Conservation (phyloP, 2,888 invertebrate genomes). For the Cotesia congregata region DNA sequence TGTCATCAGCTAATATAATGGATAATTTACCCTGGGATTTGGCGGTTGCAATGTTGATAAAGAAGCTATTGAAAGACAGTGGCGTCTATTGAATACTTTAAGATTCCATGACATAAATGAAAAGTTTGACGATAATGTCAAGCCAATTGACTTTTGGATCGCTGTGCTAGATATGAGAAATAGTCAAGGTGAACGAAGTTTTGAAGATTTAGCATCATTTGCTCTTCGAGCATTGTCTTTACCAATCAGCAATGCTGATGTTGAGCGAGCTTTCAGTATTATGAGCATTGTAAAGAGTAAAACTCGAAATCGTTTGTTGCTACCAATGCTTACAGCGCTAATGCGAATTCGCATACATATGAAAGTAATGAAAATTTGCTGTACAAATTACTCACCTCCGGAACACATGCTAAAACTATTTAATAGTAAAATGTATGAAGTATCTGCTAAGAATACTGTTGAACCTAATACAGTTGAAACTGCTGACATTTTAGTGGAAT, state of each 20-base stretch:
- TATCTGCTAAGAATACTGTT: too few species aligned
- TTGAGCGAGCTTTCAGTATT: constrained; percentile 40
- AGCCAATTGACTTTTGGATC: constrained; percentile 15
- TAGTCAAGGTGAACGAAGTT: constrained; percentile 26
- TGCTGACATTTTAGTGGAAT: too few species aligned
- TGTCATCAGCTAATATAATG: too few species aligned
- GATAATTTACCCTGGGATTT: too few species aligned
- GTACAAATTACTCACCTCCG: background rate
- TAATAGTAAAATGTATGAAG: too few species aligned
- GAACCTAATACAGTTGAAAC: too few species aligned
- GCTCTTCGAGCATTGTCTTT: constrained; percentile 31
- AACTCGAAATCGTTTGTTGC: constrained; percentile 33
- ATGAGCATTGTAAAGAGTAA: constrained; percentile 37
- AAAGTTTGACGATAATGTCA: constrained; percentile 3
- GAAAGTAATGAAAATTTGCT: constrained; percentile 21
- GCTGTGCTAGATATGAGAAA: background rate
- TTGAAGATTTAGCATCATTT: constrained; percentile 33
- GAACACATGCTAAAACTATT: too few species aligned
- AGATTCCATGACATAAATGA: constrained; percentile 12
- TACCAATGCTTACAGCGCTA: constrained; percentile 35
- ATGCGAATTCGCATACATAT: constrained; percentile 35
- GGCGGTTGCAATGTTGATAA: background rate
- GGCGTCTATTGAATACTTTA: background rate
- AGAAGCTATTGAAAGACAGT: constrained; percentile 7
- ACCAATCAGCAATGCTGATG: constrained; percentile 40